Base-by-base conservation (phyloP, 2,113 vertebrate genomes). In the Callorhinus ursinus region DNA sequence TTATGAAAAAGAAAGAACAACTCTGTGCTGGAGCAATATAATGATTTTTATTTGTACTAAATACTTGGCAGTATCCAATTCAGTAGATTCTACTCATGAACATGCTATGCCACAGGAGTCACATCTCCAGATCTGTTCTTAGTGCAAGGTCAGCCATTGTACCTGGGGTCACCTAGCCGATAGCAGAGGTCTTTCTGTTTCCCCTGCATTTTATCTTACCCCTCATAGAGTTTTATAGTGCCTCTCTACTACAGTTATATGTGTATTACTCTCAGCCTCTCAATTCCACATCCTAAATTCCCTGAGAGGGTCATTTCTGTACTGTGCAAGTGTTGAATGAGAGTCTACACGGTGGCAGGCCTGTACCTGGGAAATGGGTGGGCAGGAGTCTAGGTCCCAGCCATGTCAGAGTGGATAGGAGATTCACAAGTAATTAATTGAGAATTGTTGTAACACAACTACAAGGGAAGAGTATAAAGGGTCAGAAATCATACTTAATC, bases 1-100 rank as follows among this genome's bases (percentile, higher is more conserved):
- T 72, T 26, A 46, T 88, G 65, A 69, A 49, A 36, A 77, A 49
- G 53, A 46, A 74, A 74, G 36, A 42, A 24, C 65, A 85, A 57
- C 59, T 53, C 57, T 72, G 22, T 46, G 10, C 39, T 90, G 28
- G 13, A 92, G 39, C 42, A 89, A 42, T 71, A 55, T 4, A 55
- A 55, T 3, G 69, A 14, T 80, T n/a, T 93, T 87, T 83, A 84
- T 92, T 93, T 69, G 31, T 59, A 92, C 16, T 42, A 92, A 89
- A 59, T 80, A 82, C 85, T 59, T 83, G 28, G 69, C 49, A 28
- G 19, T 76, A 84, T 8, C 11, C 49, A 96, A 13, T 19, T 83
- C 65, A 93, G 4, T 91, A 42, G 63, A 67, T 46, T 77, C 57
- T 92, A 69, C 31, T 80, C n/a, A 46, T 80, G 31, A 59, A 36